Evolutionary conservation across 2,888 invertebrate genomes (phyloP).

Genomic region (Hermodice carunculata): DNA sequence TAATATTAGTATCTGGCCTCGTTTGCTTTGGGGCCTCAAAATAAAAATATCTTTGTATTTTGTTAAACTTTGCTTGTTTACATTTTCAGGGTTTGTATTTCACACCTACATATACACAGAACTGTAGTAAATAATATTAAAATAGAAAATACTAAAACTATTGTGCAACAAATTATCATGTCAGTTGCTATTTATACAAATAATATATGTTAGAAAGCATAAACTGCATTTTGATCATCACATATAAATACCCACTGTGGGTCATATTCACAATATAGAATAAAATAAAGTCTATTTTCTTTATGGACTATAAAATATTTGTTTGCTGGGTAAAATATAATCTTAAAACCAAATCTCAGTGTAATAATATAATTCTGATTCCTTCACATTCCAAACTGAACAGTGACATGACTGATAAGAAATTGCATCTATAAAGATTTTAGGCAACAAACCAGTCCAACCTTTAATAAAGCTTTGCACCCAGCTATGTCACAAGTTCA

Average conservation of each 20-base stretch:
- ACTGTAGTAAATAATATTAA: constrained; percentile 50
- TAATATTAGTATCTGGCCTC: constrained; percentile 34
- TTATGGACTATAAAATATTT: constrained; percentile 44
- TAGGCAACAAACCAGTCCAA: constrained; percentile 10
- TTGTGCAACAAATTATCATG: constrained; percentile 44
- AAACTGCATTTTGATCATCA: constrained; percentile 28
- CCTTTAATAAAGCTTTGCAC: not conserved
- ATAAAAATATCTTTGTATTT: constrained; percentile 51
- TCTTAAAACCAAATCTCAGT: constrained; percentile 42
- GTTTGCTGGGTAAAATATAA: constrained; percentile 48
- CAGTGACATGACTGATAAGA: constrained; percentile 12
- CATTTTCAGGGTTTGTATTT: constrained; percentile 33
- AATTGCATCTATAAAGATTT: constrained; percentile 16
- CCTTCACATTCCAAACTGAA: constrained; percentile 28
- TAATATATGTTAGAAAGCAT: constrained; percentile 39
- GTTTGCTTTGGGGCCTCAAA: constrained; percentile 46
- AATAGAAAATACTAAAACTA: constrained; percentile 51
- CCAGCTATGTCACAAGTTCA: constrained; percentile 9
- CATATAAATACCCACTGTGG: constrained; percentile 18
- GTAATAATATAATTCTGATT: constrained; percentile 26
- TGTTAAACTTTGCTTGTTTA: constrained; percentile 28
- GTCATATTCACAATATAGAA: constrained; percentile 32
- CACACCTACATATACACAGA: constrained; percentile 42
- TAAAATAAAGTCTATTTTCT: constrained; percentile 35
- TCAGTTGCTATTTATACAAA: constrained; percentile 40